phyloP scores from a whole-genome alignment of 2,888 invertebrate species.

The Rhamnusium bicolor region DNA sequence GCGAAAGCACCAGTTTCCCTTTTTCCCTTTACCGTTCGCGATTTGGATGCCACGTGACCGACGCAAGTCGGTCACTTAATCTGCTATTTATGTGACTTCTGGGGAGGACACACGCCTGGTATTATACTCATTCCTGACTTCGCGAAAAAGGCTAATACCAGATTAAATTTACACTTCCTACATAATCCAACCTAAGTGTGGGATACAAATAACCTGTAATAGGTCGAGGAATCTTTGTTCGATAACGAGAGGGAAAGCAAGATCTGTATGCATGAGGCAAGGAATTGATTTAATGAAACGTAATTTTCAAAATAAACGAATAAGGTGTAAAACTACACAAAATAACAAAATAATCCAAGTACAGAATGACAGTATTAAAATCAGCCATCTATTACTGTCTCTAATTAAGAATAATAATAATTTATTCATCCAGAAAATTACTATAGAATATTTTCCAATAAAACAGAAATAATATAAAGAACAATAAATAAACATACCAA shows the following conservation, averaged over 20 bases:
- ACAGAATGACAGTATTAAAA: no score
- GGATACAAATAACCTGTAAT: slow-evolving; percentile 11
- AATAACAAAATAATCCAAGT: no score
- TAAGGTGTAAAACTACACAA: no score
- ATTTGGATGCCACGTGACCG: slow-evolving; percentile 65
- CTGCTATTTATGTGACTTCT: slow-evolving; percentile 72
- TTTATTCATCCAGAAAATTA: no score
- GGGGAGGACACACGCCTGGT: slow-evolving; percentile 64
- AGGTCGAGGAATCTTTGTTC: background rate
- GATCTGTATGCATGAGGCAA: no score
- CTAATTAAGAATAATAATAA: no score
- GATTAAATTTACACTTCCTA: slow-evolving; percentile 62
- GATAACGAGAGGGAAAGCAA: background rate
- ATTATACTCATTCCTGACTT: slow-evolving; percentile 43
- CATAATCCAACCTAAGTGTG: slow-evolving; percentile 35
- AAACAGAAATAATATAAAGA: no score
- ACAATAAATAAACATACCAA: no score
- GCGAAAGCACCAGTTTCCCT: slow-evolving; percentile 20
- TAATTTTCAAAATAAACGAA: no score
- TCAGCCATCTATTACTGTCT: no score
- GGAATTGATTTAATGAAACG: no score
- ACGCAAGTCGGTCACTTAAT: slow-evolving; percentile 72
- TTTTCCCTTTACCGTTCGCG: slow-evolving; percentile 26
- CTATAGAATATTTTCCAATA: no score
- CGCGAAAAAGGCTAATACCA: slow-evolving; percentile 61